Base-by-base conservation (phyloP, 2,113 vertebrate genomes). In the Gorilla gorilla region DNA sequence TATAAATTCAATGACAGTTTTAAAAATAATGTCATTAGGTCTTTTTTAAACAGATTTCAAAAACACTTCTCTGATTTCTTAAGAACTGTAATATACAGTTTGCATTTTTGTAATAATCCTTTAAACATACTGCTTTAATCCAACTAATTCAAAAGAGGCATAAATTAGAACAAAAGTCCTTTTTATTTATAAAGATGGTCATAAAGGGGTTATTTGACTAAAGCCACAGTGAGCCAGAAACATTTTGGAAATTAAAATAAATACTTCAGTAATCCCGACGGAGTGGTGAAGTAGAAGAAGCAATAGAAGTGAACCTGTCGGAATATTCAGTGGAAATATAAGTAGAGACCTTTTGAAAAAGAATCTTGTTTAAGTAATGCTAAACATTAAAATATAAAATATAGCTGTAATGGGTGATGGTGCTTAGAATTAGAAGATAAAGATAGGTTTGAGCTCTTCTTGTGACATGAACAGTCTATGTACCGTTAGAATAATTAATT, bases 21-120 rank as follows among this genome's bases (percentile, higher is more conserved):
- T 14, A 61, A 96, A 88, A 40, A 88, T 27, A 87, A 64, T 59
- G 16, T 79, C 70, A 57, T 43, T n/a, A 55, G 8, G 1, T 84
- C n/a, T 35, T 82, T 92, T 89, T 55, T 84, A n/a, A 68, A 93
- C 32, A 61, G 72, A 59, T 59, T 94, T 97, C 50, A 94, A 35
- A 76, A 94, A 88, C 93, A 6, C 27, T n/a, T 93, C 72, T 86
- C 40, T 91, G 6, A 14, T 59, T 93, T 90, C 76, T 86, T 87
- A 89, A 96, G 64, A 89, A 55, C 16, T 38, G 6, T 70, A 82
- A 83, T 52, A 66, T 55, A 73, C 18, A 57, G 70, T 92, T 93
- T 90, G n/a, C 8, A 93, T 85, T 95, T 79, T 93, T 72, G 40
- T 87, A 59, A 87, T 76, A 93, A 68, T 82, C 22, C 22, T 73